Evolutionary conservation across 2,113 vertebrate species (phyloP).

Genomic region (Pogona vitticeps): DNA sequence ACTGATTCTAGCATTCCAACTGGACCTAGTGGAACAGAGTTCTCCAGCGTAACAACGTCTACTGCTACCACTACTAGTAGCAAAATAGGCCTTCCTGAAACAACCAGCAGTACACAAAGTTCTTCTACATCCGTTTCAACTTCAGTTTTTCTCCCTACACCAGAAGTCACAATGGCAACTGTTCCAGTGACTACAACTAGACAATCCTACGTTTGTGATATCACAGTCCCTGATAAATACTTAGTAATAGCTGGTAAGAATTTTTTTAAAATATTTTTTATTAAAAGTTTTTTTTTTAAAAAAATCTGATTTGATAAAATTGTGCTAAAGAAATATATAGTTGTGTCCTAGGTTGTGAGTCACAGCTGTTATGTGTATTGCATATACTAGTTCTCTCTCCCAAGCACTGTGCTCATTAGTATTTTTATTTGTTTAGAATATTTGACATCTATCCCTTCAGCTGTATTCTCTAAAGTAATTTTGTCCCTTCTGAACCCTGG

Average conservation of each 20-base stretch:
- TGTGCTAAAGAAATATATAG: neutral
- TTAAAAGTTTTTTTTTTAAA: neutral
- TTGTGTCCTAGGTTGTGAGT: neutral
- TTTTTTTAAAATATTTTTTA: neutral
- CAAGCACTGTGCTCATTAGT: neutral
- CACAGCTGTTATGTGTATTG: neutral
- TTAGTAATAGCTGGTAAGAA: slow-evolving; percentile 86
- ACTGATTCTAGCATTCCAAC: slow-evolving; percentile 51
- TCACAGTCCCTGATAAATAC: slow-evolving; percentile 80
- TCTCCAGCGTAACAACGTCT: neutral
- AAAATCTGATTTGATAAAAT: neutral
- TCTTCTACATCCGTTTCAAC: neutral
- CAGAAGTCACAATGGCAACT: slow-evolving; percentile 40
- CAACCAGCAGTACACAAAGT: slow-evolving; percentile 31
- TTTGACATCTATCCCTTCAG: too few species aligned
- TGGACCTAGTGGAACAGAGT: slow-evolving; percentile 42
- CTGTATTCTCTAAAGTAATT: too few species aligned
- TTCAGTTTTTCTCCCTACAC: slow-evolving; percentile 38
- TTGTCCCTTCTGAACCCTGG: too few species aligned
- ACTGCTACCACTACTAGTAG: slow-evolving; percentile 12
- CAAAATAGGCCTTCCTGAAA: rapidly evolving
- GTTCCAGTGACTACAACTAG: slow-evolving; percentile 71
- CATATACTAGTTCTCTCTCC: neutral
- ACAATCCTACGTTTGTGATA: slow-evolving; percentile 84
- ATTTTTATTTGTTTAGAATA: neutral